Evolutionary conservation across 2,888 invertebrate species (phyloP), one percentile per base, ranked within the genome.

Genomic region (Horisme vitalbata): DNA sequence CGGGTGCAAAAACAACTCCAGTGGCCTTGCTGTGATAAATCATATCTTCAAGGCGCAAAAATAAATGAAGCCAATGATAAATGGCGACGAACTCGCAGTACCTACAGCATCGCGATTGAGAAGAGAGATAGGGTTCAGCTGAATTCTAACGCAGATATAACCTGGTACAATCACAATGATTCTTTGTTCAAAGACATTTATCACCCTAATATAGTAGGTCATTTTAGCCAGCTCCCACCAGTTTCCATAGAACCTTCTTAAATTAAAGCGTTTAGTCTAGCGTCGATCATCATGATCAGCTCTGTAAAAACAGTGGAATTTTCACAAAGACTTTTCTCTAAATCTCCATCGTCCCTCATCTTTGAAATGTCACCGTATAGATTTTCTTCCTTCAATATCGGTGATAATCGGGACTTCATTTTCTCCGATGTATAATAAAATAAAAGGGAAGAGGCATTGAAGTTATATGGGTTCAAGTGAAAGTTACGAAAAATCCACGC

Each of bases 51-150:
- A 82, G 85, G 79, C 83, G 79, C 85, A 87, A 87, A 88, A 88
- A 88, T 89, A 87, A 88, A 88, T 88, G 88, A 87, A 83, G 75
- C 79, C 78, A 83, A 87, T 87, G 88, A 89, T 88, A 86, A 89
- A 89, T 86, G 83, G 79, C 70, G 76, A 79, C 66, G 77, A 76
- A 81, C 78, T 76, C 77, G 71, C 69, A 61, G 68, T 68, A 65
- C 63, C 72, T n/a, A 52, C 71, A 54, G 52, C 71, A 71, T 68
- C 78, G 69, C 77, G 69, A 85, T 85, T 76, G 81, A 79, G 78
- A 71, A 63, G 68, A 75, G 73, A 72, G 73, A 79, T 56, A 59
- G 50, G 79, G 79, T 74, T 64, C 68, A 77, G 79, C 23, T n/a
- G n/a, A 13, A 10, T 18, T 6, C 11, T 14, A 4, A 21, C 2